Evolutionary conservation across 1,140 invertebrate genomes (phyloP).

Genomic region (Dreissena polymorpha): DNA sequence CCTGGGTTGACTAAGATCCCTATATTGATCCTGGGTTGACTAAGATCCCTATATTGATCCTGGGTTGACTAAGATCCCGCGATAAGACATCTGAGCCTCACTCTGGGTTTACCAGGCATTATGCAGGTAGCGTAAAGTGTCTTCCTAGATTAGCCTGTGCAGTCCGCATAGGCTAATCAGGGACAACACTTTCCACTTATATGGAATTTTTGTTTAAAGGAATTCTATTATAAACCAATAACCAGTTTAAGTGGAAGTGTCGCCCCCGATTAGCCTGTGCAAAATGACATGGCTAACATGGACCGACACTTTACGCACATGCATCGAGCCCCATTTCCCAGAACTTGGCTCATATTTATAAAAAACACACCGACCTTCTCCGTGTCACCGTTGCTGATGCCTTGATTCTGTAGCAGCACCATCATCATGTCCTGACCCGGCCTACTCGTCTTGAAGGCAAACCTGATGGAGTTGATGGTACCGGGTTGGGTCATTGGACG

Average conservation of each 20-base stretch:
- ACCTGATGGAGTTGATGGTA: conserved; percentile 85
- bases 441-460: conserved; percentile 85
- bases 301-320: too few species aligned
- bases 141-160: too few species aligned
- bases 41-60: background rate
- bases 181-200: too few species aligned
- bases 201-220: too few species aligned
- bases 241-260: too few species aligned
- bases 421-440: conserved; percentile 84
- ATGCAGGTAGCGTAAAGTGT: background rate
- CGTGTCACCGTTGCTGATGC: conserved; percentile 47
- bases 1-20: background rate
- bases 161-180: too few species aligned
- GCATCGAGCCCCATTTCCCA: too few species aligned
- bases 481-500: conserved; percentile 84
- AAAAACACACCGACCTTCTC: background rate
- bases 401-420: conserved; percentile 82
- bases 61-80: background rate
- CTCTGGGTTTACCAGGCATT: background rate
- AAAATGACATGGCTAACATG: too few species aligned
- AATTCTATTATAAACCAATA: too few species aligned
- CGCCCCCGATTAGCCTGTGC: too few species aligned
- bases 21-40: too few species aligned
- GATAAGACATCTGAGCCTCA: background rate
- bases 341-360: too few species aligned